These are phyloP conservation scores for Drosophila varians DNA, from an alignment of 1,140 invertebrate species.

Conservation along the genomic window DNA sequence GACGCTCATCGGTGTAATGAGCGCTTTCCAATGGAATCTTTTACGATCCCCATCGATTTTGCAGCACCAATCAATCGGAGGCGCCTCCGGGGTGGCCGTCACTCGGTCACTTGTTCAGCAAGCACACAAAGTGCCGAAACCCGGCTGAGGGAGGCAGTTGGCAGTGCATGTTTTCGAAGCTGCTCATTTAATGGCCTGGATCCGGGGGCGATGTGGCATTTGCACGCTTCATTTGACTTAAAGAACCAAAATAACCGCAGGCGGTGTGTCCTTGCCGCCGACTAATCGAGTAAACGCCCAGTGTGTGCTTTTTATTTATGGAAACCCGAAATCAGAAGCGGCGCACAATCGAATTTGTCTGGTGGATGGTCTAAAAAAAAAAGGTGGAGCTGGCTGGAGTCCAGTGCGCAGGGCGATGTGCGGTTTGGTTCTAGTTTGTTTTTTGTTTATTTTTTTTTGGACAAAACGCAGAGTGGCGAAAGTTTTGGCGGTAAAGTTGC, in stretches of 20 bases:
- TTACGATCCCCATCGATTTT: constrained; percentile 62
- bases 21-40: neutral
- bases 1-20: neutral
- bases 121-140: constrained; percentile 14
- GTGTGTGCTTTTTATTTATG: constrained; percentile 62
- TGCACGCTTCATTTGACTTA: constrained; percentile 79
- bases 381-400: neutral
- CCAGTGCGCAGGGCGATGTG: neutral
- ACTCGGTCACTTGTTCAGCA: constrained; percentile 55
- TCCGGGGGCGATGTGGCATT: constrained; percentile 69
- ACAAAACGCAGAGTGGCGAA: neutral
- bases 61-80: constrained; percentile 68
- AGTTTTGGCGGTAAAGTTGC: neutral
- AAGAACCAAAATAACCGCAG: constrained; percentile 71
- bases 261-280: constrained; percentile 27
- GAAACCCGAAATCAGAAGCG: constrained; percentile 9
- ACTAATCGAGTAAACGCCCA: constrained; percentile 67
- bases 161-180: constrained; percentile 54
- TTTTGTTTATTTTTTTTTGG: neutral
- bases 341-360: constrained; percentile 9
- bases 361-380: constrained; percentile 1
- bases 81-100: constrained; percentile 30
- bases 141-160: no score
- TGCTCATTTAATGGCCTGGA: constrained; percentile 68
- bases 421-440: neutral